phyloP scores from a whole-genome alignment of 2,888 invertebrate genomes.

The Acrocera orbiculus region DNA sequence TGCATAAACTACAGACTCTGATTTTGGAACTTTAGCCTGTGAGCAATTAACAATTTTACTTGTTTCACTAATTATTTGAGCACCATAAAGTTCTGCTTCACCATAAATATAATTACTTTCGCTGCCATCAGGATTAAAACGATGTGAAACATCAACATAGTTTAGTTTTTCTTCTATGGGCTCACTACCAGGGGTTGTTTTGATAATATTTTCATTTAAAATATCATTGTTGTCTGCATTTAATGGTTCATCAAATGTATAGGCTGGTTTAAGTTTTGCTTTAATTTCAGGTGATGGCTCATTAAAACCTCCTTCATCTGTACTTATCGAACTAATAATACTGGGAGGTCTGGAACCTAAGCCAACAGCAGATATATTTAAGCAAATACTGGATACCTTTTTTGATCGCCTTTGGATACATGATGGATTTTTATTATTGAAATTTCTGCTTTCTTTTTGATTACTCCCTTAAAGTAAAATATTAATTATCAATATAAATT shows the following conservation, averaged over 20 bases:
- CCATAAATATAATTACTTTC: constrained; percentile 27
- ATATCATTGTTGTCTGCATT: constrained; percentile 2
- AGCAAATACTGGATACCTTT: constrained; percentile 40
- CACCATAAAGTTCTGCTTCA: constrained; percentile 30
- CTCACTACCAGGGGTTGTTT: constrained; percentile 2
- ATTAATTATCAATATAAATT: no score
- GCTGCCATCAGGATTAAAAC: constrained; percentile 31
- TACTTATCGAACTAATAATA: constrained; percentile 42
- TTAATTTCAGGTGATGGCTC: constrained; percentile 54
- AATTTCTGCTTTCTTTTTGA: constrained; percentile 11
- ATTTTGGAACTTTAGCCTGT: constrained; percentile 20
- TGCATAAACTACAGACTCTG: constrained; percentile 26
- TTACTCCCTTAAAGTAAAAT: constrained; percentile 13
- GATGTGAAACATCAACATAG: constrained; percentile 31
- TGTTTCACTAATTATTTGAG: no score
- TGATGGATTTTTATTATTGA: constrained; percentile 9
- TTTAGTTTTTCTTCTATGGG: constrained; percentile 17
- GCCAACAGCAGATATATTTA: constrained; percentile 45
- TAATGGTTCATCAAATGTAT: constrained; percentile 18
- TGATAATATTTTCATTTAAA: constrained; percentile 1
- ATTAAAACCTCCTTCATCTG: constrained; percentile 54
- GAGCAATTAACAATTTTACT: not conserved
- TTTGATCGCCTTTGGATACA: constrained; percentile 28
- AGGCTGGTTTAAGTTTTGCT: constrained; percentile 34
- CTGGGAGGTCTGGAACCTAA: constrained; percentile 45